phyloP scores from a whole-genome alignment of 2,888 invertebrate species.

The Xestia xanthographa region DNA sequence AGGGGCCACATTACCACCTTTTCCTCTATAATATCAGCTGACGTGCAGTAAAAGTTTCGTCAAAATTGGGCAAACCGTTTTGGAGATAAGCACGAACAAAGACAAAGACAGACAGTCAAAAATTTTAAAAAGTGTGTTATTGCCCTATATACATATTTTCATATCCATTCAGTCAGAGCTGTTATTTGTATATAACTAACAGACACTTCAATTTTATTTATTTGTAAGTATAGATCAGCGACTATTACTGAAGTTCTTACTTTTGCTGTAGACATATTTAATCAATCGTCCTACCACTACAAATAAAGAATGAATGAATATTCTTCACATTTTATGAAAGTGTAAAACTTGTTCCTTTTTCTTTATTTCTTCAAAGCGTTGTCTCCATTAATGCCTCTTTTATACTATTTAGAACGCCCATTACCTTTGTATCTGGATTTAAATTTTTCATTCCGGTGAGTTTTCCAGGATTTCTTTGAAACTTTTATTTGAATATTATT shows the following conservation, averaged over 20 bases:
- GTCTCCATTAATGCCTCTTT: slow-evolving; percentile 20
- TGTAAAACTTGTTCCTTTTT: neutral
- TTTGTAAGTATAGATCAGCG: no score
- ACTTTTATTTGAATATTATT: slow-evolving; percentile 39
- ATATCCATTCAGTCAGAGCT: no score
- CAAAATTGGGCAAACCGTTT: no score
- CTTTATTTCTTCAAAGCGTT: slow-evolving; percentile 39
- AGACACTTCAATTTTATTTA: no score
- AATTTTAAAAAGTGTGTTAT: no score
- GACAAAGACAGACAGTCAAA: no score
- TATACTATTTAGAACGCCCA: slow-evolving; percentile 27
- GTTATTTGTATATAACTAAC: no score
- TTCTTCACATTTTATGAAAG: neutral
- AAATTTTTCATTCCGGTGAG: slow-evolving; percentile 34
- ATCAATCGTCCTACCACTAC: neutral
- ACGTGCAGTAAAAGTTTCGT: no score
- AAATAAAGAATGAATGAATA: neutral
- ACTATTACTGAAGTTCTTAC: neutral
- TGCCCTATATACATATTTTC: no score
- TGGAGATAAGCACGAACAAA: no score
- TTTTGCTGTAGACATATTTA: neutral
- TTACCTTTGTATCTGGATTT: slow-evolving; percentile 43
- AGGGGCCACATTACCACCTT: no score
- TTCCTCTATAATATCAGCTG: no score
- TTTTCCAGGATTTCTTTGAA: slow-evolving; percentile 22